Percentiles rank a stretch among this genome's conserved stretches.
Evolutionary conservation across 2,888 invertebrate genomes (phyloP).

Genomic region (Ptychoptera albimana): DNA sequence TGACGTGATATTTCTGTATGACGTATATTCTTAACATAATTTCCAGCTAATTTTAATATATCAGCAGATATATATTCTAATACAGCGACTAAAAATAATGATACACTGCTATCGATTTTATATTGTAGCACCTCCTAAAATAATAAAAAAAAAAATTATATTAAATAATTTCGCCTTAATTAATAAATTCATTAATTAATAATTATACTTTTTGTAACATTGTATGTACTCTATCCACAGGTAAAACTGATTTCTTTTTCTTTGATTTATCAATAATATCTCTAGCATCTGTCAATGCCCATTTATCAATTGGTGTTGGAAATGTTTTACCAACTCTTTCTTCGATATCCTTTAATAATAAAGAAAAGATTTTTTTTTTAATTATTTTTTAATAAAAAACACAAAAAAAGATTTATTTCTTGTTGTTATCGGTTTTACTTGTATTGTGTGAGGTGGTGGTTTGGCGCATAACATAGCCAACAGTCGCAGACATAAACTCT

Average conservation of each 20-base stretch:
- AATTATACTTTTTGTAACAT: constrained; percentile 55
- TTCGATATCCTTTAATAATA: constrained; percentile 67
- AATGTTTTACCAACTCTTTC: constrained; percentile 82
- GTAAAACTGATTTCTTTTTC: constrained; percentile 60
- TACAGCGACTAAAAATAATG: constrained; percentile 81
- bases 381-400: not conserved
- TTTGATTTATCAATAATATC: constrained; percentile 67
- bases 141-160: constrained; percentile 8
- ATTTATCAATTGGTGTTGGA: constrained; percentile 88
- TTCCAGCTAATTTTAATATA: constrained; percentile 88
- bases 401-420: too few relatives aligned
- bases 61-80: constrained; percentile 92
- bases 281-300: constrained; percentile 82
- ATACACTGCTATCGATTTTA: constrained; percentile 76
- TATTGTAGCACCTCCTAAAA: constrained; percentile 68
- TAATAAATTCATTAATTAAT: not conserved
- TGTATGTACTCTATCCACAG: constrained; percentile 80
- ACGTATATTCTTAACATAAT: constrained; percentile 93
- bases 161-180: constrained; percentile 1
- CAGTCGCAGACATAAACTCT: constrained; percentile 74
- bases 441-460: constrained; percentile 66
- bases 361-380: not conserved
- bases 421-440: too few relatives aligned
- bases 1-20: constrained; percentile 81
- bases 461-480: constrained; percentile 77